phyloP scores from a whole-genome alignment of 2,888 invertebrate species.

The Crossocerus cetratus region DNA sequence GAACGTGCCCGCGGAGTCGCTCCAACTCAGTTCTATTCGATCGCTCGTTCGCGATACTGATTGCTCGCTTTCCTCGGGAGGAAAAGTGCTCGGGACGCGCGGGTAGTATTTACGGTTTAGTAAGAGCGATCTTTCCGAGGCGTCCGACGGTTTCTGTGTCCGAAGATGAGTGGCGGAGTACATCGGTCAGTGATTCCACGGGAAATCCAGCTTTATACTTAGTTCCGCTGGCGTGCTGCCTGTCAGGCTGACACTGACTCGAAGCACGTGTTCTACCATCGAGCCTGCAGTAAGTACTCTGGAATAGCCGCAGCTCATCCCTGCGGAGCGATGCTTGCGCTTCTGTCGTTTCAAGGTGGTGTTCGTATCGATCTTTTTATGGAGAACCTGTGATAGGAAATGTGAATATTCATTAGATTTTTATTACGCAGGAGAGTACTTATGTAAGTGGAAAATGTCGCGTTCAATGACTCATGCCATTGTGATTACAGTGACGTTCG shows the following conservation, averaged over 20 bases:
- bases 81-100: neutral
- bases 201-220: neutral
- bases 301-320: too few species aligned
- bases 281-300: too few species aligned
- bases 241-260: slow-evolving; percentile 25
- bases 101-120: neutral
- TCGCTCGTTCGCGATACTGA: slow-evolving; percentile 11
- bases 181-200: slow-evolving; percentile 12
- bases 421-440: too few species aligned
- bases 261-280: slow-evolving; percentile 20
- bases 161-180: slow-evolving; percentile 27
- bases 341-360: slow-evolving; percentile 31
- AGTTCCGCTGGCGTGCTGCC: slow-evolving; percentile 34
- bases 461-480: too few species aligned
- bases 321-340: neutral
- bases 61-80: neutral
- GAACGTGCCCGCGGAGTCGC: slow-evolving; percentile 9
- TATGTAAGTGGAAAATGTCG: too few species aligned
- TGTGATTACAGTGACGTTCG: too few species aligned
- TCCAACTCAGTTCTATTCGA: slow-evolving; percentile 39
- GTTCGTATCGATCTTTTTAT: slow-evolving; percentile 4
- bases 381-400: neutral
- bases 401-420: too few species aligned
- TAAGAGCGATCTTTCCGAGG: neutral
- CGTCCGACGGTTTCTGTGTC: neutral